These are phyloP conservation scores for Ceyx melanurus DNA, from an alignment of 2,113 vertebrate species.

Conservation along the genomic window DNA sequence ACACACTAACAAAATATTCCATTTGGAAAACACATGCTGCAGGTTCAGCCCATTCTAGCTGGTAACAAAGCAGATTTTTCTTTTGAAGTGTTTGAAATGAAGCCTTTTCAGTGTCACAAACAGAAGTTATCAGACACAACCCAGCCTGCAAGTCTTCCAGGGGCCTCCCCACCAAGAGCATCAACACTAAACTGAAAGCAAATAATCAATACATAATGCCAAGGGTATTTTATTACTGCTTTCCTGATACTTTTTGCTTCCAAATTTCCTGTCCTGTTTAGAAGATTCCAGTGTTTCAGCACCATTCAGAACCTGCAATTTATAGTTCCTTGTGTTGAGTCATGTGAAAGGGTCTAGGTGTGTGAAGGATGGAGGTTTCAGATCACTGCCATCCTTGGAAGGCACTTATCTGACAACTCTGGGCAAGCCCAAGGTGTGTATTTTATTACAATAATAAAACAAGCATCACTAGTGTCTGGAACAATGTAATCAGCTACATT, in stretches of 20 bases:
- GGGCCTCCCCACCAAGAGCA: background rate
- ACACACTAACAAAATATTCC: background rate
- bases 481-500: background rate
- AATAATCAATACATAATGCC: background rate
- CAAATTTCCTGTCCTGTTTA: background rate
- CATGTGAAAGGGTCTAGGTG: rapidly evolving
- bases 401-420: background rate
- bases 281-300: background rate
- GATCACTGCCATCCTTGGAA: background rate
- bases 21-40: background rate
- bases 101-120: background rate
- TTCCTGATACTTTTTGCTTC: background rate
- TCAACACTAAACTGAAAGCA: background rate
- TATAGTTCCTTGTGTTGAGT: background rate
- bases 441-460: background rate
- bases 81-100: no score
- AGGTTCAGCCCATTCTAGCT: background rate
- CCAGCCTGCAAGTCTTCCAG: background rate
- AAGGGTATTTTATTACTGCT: background rate
- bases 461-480: background rate
- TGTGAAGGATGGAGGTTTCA: background rate
- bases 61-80: background rate
- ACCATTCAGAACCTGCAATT: background rate
- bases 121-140: background rate
- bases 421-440: background rate